Conservation (phyloP, 2,888 invertebrate genomes). For the Agrotis ipsilon region DNA sequence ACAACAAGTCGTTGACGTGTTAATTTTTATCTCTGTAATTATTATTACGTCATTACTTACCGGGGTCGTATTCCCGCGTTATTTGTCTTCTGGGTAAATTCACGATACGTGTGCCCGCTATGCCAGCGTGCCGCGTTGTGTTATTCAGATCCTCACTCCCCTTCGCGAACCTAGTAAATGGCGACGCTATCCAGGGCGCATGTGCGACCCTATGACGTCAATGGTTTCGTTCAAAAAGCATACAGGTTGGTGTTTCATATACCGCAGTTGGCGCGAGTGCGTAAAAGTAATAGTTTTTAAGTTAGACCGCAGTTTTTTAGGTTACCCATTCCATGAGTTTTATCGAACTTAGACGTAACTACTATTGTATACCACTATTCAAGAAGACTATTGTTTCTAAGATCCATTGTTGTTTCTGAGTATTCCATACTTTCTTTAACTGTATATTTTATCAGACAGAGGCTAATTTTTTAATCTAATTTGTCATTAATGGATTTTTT, state of each 20-base stretch:
- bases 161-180: constrained; percentile 58
- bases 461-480: neutral
- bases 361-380: neutral
- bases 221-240: constrained; percentile 88
- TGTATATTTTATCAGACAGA: neutral
- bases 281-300: constrained; percentile 56
- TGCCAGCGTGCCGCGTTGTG: constrained; percentile 81
- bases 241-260: constrained; percentile 82
- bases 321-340: constrained; percentile 23
- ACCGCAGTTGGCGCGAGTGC: constrained; percentile 69
- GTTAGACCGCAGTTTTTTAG: constrained; percentile 44
- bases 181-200: constrained; percentile 74
- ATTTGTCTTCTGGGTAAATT: constrained; percentile 65
- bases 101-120: constrained; percentile 76
- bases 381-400: neutral
- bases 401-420: no score
- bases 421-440: neutral
- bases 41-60: constrained; percentile 79
- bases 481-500: neutral
- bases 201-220: constrained; percentile 87
- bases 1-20: constrained; percentile 30
- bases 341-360: neutral
- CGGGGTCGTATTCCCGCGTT: constrained; percentile 81
- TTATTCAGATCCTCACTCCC: constrained; percentile 65
- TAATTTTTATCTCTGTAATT: constrained; percentile 63